Percentiles rank a stretch among this genome's conserved stretches.
Evolutionary conservation across 2,888 invertebrate species (phyloP).

Genomic region (Himalopsyche kuldschensis): DNA sequence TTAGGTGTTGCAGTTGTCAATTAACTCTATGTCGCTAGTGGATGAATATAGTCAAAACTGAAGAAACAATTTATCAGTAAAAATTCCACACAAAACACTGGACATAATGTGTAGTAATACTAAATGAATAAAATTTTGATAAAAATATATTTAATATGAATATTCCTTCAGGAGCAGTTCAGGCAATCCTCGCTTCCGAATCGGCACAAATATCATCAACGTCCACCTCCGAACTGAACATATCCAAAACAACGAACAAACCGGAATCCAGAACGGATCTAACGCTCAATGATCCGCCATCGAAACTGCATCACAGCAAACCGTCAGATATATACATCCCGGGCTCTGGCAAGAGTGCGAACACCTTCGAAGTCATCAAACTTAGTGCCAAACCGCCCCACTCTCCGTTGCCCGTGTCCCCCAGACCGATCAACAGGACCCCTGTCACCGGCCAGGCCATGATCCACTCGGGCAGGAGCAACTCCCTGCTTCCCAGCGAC

Average conservation of each 20-base stretch:
- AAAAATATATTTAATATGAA: too few relatives aligned
- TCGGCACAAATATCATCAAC: background rate
- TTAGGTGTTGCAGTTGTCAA: too few relatives aligned
- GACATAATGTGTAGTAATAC: too few relatives aligned
- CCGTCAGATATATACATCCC: slow-evolving; percentile 17
- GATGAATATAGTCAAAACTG: too few relatives aligned
- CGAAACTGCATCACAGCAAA: slow-evolving; percentile 14
- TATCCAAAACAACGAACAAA: slow-evolving; percentile 18
- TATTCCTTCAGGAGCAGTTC: background rate
- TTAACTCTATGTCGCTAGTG: too few relatives aligned
- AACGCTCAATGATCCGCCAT: background rate
- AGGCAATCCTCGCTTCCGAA: background rate
- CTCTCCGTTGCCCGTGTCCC: slow-evolving; percentile 65
- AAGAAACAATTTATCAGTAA: too few relatives aligned
- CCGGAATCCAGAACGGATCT: slow-evolving; percentile 24
- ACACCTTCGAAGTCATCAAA: slow-evolving; percentile 45
- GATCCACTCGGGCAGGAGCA: slow-evolving; percentile 19
- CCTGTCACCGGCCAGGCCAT: slow-evolving; percentile 13
- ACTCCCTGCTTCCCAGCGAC: slow-evolving; percentile 38
- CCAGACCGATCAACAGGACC: slow-evolving; percentile 45
- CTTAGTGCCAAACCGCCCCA: slow-evolving; percentile 63
- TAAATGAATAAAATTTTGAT: too few relatives aligned
- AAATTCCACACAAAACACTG: too few relatives aligned
- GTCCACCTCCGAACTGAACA: slow-evolving; percentile 27
- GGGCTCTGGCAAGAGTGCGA: slow-evolving; percentile 22